Evolutionary conservation across 2,113 vertebrate species (phyloP).

Genomic region (Pica pica): DNA sequence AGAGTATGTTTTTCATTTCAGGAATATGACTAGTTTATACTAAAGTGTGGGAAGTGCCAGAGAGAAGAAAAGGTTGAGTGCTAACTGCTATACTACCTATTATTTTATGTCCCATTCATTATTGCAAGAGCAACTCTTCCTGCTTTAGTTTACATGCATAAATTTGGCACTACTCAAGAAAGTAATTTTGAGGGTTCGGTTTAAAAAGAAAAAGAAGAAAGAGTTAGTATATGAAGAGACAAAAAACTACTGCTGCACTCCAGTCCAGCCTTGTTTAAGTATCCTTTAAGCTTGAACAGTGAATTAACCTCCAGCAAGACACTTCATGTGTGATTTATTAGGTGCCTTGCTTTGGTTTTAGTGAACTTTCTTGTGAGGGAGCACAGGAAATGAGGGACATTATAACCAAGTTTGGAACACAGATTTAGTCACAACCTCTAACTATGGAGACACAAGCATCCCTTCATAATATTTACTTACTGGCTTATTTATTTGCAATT

Average conservation of each 20-base stretch:
- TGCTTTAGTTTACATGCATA: background rate
- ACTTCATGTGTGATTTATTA: background rate
- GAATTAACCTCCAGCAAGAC: background rate
- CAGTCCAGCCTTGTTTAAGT: background rate
- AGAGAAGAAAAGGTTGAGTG: background rate
- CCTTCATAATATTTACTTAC: constrained; percentile 29
- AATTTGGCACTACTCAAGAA: background rate
- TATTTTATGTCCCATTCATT: background rate
- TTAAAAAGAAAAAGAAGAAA: background rate
- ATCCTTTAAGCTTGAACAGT: background rate
- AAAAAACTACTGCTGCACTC: background rate
- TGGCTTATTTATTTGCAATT: constrained; percentile 57
- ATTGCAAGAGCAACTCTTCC: background rate
- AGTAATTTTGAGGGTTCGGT: background rate
- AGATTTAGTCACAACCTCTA: background rate
- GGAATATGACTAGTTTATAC: background rate
- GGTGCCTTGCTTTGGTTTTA: background rate
- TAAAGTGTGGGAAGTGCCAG: background rate
- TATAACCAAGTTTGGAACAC: background rate
- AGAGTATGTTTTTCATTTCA: background rate
- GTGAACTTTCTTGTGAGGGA: background rate
- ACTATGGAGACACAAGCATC: background rate
- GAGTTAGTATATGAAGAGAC: background rate
- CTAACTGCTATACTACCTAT: background rate
- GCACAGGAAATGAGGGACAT: background rate